Evolutionary conservation across 2,888 invertebrate genomes (phyloP).

Genomic region (Tenthredo amoena): DNA sequence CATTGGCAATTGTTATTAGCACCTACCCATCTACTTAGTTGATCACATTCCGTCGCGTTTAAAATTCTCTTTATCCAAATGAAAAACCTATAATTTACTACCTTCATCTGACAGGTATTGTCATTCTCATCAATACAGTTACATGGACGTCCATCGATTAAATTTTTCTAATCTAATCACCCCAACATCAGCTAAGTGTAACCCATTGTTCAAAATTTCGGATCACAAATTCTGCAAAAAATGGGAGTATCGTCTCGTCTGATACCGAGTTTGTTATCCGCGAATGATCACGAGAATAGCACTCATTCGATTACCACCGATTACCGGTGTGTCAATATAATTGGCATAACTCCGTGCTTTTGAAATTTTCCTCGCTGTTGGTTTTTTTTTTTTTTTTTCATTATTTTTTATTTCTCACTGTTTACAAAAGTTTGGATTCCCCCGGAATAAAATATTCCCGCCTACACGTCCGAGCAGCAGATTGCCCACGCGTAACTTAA

Average conservation of each 20-base stretch:
- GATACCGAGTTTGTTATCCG: neutral
- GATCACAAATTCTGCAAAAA: neutral
- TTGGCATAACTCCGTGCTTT: neutral
- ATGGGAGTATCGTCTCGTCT: neutral
- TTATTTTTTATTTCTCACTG: neutral
- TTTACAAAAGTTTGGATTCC: neutral
- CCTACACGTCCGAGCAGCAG: neutral
- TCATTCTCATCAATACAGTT: neutral
- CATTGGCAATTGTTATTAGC: neutral
- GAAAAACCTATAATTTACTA: neutral
- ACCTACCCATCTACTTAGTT: neutral
- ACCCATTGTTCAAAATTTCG: neutral
- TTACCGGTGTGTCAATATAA: neutral
- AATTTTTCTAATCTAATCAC: neutral
- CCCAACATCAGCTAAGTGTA: neutral
- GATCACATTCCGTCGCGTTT: neutral
- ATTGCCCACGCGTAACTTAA: constrained; percentile 29
- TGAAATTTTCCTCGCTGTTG: neutral
- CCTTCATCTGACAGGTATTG: neutral
- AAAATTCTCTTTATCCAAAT: constrained; percentile 3
- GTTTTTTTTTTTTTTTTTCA: neutral
- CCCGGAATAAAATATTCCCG: neutral
- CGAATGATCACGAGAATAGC: neutral
- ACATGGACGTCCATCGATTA: neutral
- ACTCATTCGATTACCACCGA: neutral